phyloP scores from a whole-genome alignment of 2,888 invertebrate genomes.

The Phaedon cochleariae region DNA sequence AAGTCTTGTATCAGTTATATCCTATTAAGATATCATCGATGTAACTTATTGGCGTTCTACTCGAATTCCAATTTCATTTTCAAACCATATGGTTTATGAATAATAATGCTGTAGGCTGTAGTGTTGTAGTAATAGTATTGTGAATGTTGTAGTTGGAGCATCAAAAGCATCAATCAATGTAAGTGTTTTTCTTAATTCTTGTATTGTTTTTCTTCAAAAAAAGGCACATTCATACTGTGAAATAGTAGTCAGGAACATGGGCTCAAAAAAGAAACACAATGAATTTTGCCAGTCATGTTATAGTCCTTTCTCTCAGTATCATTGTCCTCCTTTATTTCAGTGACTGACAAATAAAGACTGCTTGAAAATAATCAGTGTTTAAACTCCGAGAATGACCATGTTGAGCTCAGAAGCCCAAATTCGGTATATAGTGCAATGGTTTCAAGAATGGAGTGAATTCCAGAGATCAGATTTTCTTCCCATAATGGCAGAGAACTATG shows the following conservation, averaged over 20 bases:
- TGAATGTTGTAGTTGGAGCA: too few species aligned
- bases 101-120: conserved; percentile 14
- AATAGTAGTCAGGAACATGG: too few species aligned
- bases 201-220: too few species aligned
- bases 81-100: not conserved
- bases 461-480: conserved; percentile 86
- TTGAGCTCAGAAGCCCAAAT: conserved; percentile 76
- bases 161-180: too few species aligned
- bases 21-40: not conserved
- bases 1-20: too few species aligned
- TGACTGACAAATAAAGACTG: conserved; percentile 36
- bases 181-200: conserved; percentile 22
- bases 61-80: not conserved
- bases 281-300: conserved; percentile 46
- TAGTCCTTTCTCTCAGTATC: conserved; percentile 51
- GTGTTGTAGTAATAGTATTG: not conserved
- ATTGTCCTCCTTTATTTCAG: conserved; percentile 42
- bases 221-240: too few species aligned
- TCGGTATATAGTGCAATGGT: conserved; percentile 86
- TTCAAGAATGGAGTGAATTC: conserved; percentile 88
- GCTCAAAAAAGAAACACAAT: too few species aligned
- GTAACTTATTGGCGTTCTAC: not conserved
- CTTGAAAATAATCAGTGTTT: not conserved
- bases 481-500: conserved; percentile 73
- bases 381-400: conserved; percentile 46